Evolutionary conservation across 2,888 invertebrate genomes (phyloP).

Genomic region (Macrosiphum euphorbiae): DNA sequence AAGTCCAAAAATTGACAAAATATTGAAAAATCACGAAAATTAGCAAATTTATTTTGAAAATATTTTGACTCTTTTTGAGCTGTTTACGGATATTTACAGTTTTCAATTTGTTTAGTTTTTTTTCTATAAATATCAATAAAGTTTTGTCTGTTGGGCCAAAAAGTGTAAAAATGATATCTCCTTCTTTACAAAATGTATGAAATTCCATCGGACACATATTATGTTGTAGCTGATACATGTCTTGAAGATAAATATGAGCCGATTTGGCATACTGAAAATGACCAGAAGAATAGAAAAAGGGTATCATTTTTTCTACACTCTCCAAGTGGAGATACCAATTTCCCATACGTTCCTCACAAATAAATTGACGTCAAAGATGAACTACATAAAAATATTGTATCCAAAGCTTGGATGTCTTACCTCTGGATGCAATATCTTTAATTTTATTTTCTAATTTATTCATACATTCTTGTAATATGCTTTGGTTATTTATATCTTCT

Average conservation of each 20-base stretch:
- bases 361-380: background rate
- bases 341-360: background rate
- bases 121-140: too few relatives aligned
- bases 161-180: too few relatives aligned
- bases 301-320: constrained; percentile 1
- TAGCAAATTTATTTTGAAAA: too few relatives aligned
- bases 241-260: background rate
- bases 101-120: too few relatives aligned
- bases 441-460: background rate
- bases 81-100: too few relatives aligned
- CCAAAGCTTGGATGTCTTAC: background rate
- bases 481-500: background rate
- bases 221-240: background rate
- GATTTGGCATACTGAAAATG: background rate
- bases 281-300: background rate
- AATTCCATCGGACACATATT: constrained; percentile 67
- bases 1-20: too few relatives aligned
- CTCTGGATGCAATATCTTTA: background rate
- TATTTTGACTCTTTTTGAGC: too few relatives aligned
- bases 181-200: constrained; percentile 65
- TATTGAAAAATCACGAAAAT: too few relatives aligned
- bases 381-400: background rate
- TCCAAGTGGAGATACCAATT: background rate
- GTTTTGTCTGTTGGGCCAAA: too few relatives aligned
- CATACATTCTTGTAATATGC: background rate